Evolutionary conservation across 1,140 invertebrate species (phyloP).

Genomic region (Drosophila bipectinata): DNA sequence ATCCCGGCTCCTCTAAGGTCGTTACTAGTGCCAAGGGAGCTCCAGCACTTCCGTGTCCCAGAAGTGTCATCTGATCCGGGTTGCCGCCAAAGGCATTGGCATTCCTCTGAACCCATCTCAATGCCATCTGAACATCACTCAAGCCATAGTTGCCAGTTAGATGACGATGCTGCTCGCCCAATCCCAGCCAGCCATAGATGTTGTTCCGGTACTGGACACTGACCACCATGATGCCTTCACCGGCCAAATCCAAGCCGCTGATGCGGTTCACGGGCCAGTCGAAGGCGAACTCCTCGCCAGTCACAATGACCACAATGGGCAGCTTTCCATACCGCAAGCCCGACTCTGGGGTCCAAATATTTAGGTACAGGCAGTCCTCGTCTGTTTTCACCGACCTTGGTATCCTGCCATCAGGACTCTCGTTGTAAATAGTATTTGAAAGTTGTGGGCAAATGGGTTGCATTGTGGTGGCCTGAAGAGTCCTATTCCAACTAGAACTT

Average conservation of each 20-base stretch:
- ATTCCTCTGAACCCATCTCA: slow-evolving; percentile 90
- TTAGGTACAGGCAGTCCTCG: slow-evolving; percentile 86
- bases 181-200: slow-evolving; percentile 89
- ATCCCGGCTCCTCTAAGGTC: slow-evolving; percentile 13
- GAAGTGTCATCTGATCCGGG: slow-evolving; percentile 87
- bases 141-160: slow-evolving; percentile 89
- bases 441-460: slow-evolving; percentile 85
- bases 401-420: slow-evolving; percentile 54
- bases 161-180: slow-evolving; percentile 85
- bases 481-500: slow-evolving; percentile 85
- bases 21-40: slow-evolving; percentile 52
- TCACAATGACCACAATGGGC: slow-evolving; percentile 87
- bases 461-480: slow-evolving; percentile 84
- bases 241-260: slow-evolving; percentile 87
- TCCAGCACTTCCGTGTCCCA: slow-evolving; percentile 86
- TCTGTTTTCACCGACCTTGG: slow-evolving; percentile 53
- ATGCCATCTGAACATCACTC: slow-evolving; percentile 89
- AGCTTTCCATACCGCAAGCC: slow-evolving; percentile 85
- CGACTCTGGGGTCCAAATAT: slow-evolving; percentile 86
- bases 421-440: slow-evolving; percentile 78
- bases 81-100: slow-evolving; percentile 90
- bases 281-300: slow-evolving; percentile 85
- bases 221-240: slow-evolving; percentile 88
- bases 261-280: slow-evolving; percentile 84
- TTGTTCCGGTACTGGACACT: slow-evolving; percentile 87